Conservation (phyloP, 1,140 invertebrate genomes). For the Drosophila suzukii region DNA sequence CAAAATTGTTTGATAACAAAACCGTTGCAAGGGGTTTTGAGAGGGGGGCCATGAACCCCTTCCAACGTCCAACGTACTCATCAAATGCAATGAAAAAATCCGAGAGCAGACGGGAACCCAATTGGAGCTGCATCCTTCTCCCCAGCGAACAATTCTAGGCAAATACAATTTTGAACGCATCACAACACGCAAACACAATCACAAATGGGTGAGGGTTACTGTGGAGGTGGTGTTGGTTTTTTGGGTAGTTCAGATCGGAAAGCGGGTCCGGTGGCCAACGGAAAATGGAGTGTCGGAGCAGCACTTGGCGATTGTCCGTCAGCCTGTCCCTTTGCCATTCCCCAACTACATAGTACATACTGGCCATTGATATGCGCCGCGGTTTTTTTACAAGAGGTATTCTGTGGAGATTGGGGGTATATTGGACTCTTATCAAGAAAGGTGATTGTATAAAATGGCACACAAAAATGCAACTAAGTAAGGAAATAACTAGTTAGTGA, state of each 20-base stretch:
- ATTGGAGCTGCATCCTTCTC: slow-evolving; percentile 54
- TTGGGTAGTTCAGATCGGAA: background rate
- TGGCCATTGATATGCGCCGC: slow-evolving; percentile 65
- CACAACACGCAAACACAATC: slow-evolving; percentile 82
- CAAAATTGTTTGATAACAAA: slow-evolving; percentile 68
- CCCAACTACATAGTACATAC: slow-evolving; percentile 10
- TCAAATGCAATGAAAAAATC: slow-evolving; percentile 75
- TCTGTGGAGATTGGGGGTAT: background rate
- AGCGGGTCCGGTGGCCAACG: slow-evolving; percentile 29
- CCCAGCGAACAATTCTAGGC: slow-evolving; percentile 63
- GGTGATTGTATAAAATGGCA: too few relatives aligned
- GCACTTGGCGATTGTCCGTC: slow-evolving; percentile 63
- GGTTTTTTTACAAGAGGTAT: slow-evolving; percentile 14
- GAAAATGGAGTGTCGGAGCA: slow-evolving; percentile 73
- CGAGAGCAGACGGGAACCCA: slow-evolving; percentile 54
- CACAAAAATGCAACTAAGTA: too few relatives aligned
- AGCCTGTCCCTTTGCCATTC: background rate
- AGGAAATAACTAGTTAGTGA: too few relatives aligned
- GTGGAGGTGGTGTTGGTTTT: background rate
- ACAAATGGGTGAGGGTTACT: slow-evolving; percentile 37
- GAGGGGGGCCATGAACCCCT: slow-evolving; percentile 19
- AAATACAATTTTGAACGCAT: slow-evolving; percentile 82
- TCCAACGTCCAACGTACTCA: slow-evolving; percentile 38
- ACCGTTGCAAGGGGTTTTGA: slow-evolving; percentile 16
- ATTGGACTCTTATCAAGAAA: background rate